Evolutionary conservation across 2,888 invertebrate species (phyloP).

Genomic region (Rhingia campestris): DNA sequence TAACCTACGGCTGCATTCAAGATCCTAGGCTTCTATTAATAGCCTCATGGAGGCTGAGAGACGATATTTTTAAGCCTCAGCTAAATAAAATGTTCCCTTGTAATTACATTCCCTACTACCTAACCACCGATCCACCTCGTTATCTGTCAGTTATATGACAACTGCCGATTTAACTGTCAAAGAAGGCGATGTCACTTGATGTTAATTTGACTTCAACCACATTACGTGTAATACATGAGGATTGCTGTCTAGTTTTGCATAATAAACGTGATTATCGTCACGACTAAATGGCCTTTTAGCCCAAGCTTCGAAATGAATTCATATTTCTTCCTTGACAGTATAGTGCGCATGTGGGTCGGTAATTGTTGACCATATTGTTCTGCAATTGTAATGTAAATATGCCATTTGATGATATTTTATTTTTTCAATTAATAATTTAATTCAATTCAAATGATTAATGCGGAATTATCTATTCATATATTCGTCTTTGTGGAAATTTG

Average conservation of each 20-base stretch:
- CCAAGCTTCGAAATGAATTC: not conserved
- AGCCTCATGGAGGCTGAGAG: too few relatives aligned
- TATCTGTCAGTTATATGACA: conserved; percentile 6
- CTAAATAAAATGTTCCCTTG: too few relatives aligned
- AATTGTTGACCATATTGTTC: conserved; percentile 7
- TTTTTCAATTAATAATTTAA: conserved; percentile 8
- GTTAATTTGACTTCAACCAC: not conserved
- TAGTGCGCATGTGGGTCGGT: not conserved
- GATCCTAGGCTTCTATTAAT: too few relatives aligned
- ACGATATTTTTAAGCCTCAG: too few relatives aligned
- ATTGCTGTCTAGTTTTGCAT: not conserved
- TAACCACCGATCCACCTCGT: not conserved
- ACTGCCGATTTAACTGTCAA: not conserved
- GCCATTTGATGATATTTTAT: conserved; percentile 19
- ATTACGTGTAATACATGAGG: too few relatives aligned
- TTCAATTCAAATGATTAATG: conserved; percentile 5
- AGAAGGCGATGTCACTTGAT: conserved; percentile 6
- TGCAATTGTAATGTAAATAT: conserved; percentile 13
- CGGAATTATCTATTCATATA: conserved; percentile 2
- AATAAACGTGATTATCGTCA: conserved; percentile 21
- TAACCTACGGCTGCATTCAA: too few relatives aligned
- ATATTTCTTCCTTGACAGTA: conserved; percentile 25
- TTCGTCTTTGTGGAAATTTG: not conserved
- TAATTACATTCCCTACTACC: too few relatives aligned
- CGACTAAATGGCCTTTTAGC: not conserved